Evolutionary conservation across 2,797 vertebrate species (phyloP), one percentile per base, ranked within the genome.

Genomic region (Anabacerthia variegaticeps): DNA sequence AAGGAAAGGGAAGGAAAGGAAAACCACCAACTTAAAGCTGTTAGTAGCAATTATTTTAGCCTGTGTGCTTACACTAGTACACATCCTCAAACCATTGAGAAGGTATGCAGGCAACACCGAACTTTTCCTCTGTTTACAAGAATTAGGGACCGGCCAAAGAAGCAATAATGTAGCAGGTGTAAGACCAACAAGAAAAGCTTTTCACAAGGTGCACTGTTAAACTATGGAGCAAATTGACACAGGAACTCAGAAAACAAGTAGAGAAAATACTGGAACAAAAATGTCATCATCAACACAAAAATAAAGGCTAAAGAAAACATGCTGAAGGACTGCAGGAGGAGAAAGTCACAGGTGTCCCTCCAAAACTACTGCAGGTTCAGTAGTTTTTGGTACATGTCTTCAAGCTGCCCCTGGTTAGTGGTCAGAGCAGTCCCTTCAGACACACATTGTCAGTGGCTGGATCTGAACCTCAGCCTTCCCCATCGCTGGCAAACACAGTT

Each of bases 391-490:
- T 30, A 20, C 0, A 4, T 37, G 23, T n/a, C 30, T 51, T 26
- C 36, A 68, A 41, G n/a, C 22, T 73, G 36, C 30, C 36, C n/a
- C 44, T 36, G n/a, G 32, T 18, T 39, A 12, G 26, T 14, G 32
- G 39, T 23, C 55, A 43, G 32, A 62, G 39, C 17, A 43, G 26
- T 51, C 65, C 36, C 27, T 65, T 67, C 0, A 1, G 51, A 51
- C 30, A 59, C 21, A 13, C 32, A 32, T 6, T 2, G 0, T 7
- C 46, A 59, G 51, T 0, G 0, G 28, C 20, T 48, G 48, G 28
- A 36, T 59, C 59, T 32, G 54, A 89, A 54, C 37, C 21, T 22
- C 80, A 48, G 28, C 8, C 21, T 14, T 37, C 37, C 27, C 51
- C 51, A 14, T 15, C 2, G 0, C 55, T 68, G 32, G 78, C 59